Evolutionary conservation across 92 coral and sea anemone species (phyloP).

Genomic region (Palythoa caribaeorum): DNA sequence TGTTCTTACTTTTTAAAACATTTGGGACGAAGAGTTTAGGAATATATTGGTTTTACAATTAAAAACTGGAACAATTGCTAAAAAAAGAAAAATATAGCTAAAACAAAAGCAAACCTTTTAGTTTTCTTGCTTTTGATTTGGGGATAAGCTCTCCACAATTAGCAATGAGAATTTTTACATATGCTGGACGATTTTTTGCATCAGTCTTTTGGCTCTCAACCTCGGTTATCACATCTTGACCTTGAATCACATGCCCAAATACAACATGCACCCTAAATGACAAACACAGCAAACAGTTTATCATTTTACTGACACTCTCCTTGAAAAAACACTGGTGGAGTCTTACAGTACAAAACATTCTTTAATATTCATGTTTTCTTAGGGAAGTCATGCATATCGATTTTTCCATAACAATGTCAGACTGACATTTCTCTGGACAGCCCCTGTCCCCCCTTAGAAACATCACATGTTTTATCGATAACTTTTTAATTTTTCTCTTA

Average conservation of each 20-base stretch:
- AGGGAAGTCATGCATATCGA: no score
- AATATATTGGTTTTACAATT: background rate
- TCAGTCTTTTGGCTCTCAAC: conserved; percentile 87
- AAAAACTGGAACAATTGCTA: background rate
- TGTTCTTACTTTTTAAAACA: no score
- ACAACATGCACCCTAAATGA: conserved; percentile 86
- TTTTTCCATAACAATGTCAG: no score
- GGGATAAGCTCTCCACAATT: conserved; percentile 98
- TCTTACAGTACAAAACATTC: no score
- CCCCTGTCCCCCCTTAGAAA: no score
- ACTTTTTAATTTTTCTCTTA: no score
- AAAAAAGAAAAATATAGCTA: background rate
- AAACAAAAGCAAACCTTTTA: conserved; percentile 4
- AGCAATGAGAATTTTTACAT: conserved; percentile 66
- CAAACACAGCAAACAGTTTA: background rate
- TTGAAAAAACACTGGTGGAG: background rate
- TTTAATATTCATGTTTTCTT: no score
- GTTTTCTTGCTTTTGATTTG: conserved; percentile 77
- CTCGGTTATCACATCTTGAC: conserved; percentile 83
- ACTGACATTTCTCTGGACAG: no score
- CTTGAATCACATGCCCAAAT: conserved; percentile 95
- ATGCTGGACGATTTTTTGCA: conserved; percentile 88
- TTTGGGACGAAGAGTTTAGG: no score
- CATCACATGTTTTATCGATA: no score
- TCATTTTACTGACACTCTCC: no score